Evolutionary conservation across 2,888 invertebrate species (phyloP).

Genomic region (Eudasyphora cyanicolor): DNA sequence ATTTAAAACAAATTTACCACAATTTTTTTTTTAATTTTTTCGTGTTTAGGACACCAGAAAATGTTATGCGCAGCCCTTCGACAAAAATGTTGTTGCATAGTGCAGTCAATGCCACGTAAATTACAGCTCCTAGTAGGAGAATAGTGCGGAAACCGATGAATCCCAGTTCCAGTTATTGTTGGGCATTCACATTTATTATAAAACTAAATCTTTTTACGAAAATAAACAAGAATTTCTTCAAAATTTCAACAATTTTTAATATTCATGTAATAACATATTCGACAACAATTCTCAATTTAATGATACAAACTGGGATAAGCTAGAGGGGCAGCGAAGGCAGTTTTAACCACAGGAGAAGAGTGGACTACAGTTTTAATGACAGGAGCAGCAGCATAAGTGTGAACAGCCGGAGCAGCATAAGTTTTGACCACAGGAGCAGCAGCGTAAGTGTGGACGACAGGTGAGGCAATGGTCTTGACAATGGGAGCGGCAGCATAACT

Average conservation of each 20-base stretch:
- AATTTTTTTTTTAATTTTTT: no score
- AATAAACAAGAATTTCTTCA: not conserved
- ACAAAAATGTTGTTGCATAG: no score
- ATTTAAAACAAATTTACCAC: no score
- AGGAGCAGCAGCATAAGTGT: slow-evolving; percentile 10
- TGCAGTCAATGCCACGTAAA: no score
- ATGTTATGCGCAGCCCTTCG: no score
- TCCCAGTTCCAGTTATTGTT: no score
- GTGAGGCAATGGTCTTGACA: slow-evolving; percentile 63
- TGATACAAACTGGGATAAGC: slow-evolving; percentile 49
- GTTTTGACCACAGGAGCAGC: slow-evolving; percentile 49
- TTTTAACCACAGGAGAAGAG: slow-evolving; percentile 69
- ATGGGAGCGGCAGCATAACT: slow-evolving; percentile 68
- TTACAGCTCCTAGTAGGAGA: no score
- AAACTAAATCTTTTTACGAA: not conserved
- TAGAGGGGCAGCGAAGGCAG: slow-evolving; percentile 39
- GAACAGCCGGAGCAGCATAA: slow-evolving; percentile 51
- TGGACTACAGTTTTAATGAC: slow-evolving; percentile 56
- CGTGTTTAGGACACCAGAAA: no score
- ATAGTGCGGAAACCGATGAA: no score
- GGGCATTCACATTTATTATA: no score
- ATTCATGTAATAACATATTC: not conserved
- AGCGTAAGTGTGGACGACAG: slow-evolving; percentile 31
- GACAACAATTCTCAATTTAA: not conserved
- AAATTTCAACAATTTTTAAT: not conserved